phyloP scores from a whole-genome alignment of 2,888 invertebrate genomes.

The Amitus sp. region DNA sequence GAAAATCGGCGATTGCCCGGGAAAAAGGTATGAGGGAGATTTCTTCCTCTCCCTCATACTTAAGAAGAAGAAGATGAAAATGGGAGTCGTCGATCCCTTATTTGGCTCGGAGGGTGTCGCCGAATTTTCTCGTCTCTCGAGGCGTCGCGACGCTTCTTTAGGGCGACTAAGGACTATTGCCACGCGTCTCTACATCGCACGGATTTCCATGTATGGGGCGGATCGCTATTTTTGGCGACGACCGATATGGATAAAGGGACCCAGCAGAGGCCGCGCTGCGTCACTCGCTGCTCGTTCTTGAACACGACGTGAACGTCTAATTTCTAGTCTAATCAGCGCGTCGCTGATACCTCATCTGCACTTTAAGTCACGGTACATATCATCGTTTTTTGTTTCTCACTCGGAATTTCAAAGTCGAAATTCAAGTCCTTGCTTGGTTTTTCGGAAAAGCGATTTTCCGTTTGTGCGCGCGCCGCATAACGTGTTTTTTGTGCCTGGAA shows the following conservation, averaged over 20 bases:
- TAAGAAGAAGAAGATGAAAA: too few relatives aligned
- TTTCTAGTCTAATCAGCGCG: constrained; percentile 34
- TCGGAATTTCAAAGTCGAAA: neutral
- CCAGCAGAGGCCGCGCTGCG: constrained; percentile 59
- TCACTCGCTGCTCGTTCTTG: constrained; percentile 62
- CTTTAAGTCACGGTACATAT: constrained; percentile 44
- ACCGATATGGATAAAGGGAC: constrained; percentile 66
- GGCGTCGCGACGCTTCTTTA: constrained; percentile 48
- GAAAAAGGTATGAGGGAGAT: too few relatives aligned
- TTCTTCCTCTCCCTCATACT: too few relatives aligned
- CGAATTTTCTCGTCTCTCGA: constrained; percentile 47
- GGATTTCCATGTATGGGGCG: constrained; percentile 65
- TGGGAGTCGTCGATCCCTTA: constrained; percentile 57
- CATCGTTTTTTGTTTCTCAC: neutral
- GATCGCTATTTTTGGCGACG: constrained; percentile 63
- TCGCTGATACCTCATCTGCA: constrained; percentile 16
- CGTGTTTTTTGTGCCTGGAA: neutral
- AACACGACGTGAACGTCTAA: constrained; percentile 53
- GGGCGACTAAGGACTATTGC: constrained; percentile 53
- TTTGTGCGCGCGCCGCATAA: neutral
- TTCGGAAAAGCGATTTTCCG: neutral
- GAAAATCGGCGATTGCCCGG: too few relatives aligned
- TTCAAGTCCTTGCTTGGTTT: neutral
- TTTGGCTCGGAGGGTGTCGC: constrained; percentile 60
- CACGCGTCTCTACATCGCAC: constrained; percentile 44